Conservation (phyloP, 2,113 vertebrate genomes). For the Nycticebus coucang region DNA sequence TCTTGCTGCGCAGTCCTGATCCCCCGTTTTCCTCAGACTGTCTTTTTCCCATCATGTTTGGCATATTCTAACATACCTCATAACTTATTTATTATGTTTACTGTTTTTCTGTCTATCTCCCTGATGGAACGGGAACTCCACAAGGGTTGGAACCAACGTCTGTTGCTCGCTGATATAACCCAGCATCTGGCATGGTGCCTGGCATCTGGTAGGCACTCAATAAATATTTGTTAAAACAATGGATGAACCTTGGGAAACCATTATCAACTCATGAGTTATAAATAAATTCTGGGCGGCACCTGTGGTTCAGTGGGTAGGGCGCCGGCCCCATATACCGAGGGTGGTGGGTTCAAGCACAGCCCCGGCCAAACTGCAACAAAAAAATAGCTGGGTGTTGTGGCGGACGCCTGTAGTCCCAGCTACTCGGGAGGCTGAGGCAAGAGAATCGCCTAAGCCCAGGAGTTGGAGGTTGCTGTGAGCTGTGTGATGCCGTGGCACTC, state of each 20-base stretch:
- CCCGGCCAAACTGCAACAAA: too few species aligned
- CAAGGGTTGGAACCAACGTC: background rate
- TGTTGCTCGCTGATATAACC: background rate
- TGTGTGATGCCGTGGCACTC: too few species aligned
- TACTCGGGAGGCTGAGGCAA: too few species aligned
- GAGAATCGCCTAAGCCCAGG: too few species aligned
- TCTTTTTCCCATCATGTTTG: background rate
- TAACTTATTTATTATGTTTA: background rate
- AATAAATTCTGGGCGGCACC: too few species aligned
- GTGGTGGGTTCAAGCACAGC: too few species aligned
- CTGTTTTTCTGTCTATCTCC: background rate
- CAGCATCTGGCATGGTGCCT: background rate
- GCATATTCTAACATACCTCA: background rate
- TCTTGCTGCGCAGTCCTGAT: background rate
- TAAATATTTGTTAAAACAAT: slow-evolving; percentile 26
- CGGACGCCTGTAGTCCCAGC: too few species aligned
- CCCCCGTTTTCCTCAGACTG: background rate
- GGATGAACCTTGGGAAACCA: slow-evolving; percentile 15
- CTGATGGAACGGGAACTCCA: background rate
- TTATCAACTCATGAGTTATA: background rate
- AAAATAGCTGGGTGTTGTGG: too few species aligned
- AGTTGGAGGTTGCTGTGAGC: too few species aligned
- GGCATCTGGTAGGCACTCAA: slow-evolving; percentile 9
- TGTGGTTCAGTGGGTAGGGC: too few species aligned
- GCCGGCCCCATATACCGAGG: too few species aligned